Conservation (phyloP, 2,888 invertebrate genomes). For the Syrista parreyssii region DNA sequence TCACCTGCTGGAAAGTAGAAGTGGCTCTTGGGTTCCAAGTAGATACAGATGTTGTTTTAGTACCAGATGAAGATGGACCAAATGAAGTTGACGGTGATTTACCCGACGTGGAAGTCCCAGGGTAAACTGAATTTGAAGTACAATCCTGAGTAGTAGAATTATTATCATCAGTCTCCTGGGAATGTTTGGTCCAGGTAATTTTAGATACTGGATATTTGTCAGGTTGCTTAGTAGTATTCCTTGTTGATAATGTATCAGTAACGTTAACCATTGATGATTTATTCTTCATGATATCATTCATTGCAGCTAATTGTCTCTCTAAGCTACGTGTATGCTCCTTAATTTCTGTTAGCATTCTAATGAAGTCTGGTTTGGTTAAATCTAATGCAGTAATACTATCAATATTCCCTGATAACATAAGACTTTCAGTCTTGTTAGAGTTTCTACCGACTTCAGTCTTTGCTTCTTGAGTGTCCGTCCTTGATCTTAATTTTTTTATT, state of each 20-base stretch:
- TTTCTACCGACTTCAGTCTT: not conserved
- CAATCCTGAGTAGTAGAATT: not conserved
- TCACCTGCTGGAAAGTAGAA: not conserved
- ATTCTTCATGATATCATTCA: slow-evolving; percentile 31
- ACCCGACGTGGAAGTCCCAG: not conserved
- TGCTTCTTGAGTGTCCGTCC: not conserved
- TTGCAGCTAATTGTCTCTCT: slow-evolving; percentile 31
- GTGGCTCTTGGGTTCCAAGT: not conserved
- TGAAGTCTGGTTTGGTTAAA: slow-evolving; percentile 31
- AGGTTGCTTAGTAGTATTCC: not conserved
- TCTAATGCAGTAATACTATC: slow-evolving; percentile 19
- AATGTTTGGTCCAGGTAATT: not conserved
- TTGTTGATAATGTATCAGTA: not conserved
- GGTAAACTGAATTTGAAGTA: not conserved
- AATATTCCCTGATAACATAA: not conserved
- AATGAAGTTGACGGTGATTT: not conserved
- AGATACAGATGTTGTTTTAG: not conserved
- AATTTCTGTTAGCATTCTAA: slow-evolving; percentile 37
- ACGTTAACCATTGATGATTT: not conserved
- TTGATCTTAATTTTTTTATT: not conserved
- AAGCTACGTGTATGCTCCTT: slow-evolving; percentile 35
- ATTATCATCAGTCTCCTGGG: not conserved
- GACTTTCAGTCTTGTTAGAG: not conserved
- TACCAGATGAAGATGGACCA: not conserved
- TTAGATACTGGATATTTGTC: not conserved